Percentiles rank a stretch among this genome's conserved stretches.
These are phyloP conservation scores for Diprion similis DNA, from an alignment of 1,140 invertebrate genomes.

Conservation along the genomic window DNA sequence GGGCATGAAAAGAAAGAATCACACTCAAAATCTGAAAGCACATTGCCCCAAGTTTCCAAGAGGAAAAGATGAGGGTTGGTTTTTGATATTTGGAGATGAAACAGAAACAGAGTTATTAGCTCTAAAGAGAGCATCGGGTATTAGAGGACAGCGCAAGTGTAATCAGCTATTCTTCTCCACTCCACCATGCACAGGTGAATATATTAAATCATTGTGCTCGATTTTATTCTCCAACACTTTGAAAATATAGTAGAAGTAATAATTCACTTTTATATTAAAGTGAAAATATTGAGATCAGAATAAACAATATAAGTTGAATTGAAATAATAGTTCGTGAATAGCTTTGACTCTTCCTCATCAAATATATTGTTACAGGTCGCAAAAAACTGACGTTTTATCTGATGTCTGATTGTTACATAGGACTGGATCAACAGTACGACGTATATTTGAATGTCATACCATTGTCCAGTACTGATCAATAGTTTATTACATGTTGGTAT, in stretches of 20 bases:
- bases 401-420: conserved; percentile 94
- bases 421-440: conserved; percentile 94
- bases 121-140: conserved; percentile 72
- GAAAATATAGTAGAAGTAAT: conserved; percentile 6
- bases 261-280: background rate
- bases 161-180: conserved; percentile 72
- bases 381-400: conserved; percentile 84
- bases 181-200: conserved; percentile 65
- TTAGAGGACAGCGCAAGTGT: conserved; percentile 53
- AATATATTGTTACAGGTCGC: conserved; percentile 65
- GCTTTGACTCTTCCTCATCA: too few relatives aligned
- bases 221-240: conserved; percentile 8
- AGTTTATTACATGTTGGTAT: background rate
- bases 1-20: conserved; percentile 61
- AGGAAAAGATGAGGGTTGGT: conserved; percentile 95
- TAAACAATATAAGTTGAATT: too few relatives aligned
- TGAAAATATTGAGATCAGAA: too few relatives aligned
- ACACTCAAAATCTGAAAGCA: conserved; percentile 64
- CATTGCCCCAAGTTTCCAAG: conserved; percentile 88
- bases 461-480: conserved; percentile 11
- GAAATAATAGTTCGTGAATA: too few relatives aligned
- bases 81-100: conserved; percentile 82
- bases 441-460: conserved; percentile 67
- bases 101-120: conserved; percentile 80
- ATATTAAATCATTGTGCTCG: conserved; percentile 17